Evolutionary conservation across 1,140 invertebrate species (phyloP).

Genomic region (Anastrepha obliqua): DNA sequence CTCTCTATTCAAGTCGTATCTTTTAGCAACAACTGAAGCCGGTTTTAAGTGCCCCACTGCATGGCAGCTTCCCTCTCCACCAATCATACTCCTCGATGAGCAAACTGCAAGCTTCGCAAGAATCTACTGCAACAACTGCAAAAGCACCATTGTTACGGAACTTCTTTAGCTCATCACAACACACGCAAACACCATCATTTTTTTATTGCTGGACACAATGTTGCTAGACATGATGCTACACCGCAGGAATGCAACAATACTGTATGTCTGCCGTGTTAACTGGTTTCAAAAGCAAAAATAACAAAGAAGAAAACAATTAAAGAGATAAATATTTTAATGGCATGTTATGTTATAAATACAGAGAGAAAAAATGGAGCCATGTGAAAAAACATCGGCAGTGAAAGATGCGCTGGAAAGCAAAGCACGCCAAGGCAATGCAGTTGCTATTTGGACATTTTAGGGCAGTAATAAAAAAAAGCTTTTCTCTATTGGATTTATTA

Average conservation of each 20-base stretch:
- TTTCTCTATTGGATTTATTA: neutral
- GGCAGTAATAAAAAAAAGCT: neutral
- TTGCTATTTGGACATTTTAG: neutral
- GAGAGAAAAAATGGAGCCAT: neutral
- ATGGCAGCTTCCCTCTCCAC: neutral
- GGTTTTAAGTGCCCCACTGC: neutral
- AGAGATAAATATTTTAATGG: neutral
- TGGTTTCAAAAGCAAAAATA: slow-evolving; percentile 20
- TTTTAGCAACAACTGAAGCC: neutral
- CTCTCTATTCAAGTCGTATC: neutral
- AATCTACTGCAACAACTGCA: neutral
- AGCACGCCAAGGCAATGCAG: neutral
- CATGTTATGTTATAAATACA: neutral
- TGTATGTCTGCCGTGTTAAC: neutral
- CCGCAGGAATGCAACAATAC: slow-evolving; percentile 34
- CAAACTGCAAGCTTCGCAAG: neutral
- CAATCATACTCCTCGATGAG: too few relatives aligned
- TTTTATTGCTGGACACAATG: slow-evolving; percentile 6
- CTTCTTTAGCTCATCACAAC: neutral
- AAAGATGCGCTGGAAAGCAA: neutral
- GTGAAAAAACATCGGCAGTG: neutral
- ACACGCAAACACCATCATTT: neutral
- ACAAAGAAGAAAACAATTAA: neutral
- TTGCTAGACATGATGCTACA: slow-evolving; percentile 3
- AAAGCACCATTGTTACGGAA: slow-evolving; percentile 4